Evolutionary conservation across 2,113 vertebrate species (phyloP), one percentile per base, ranked within the genome.

Genomic region (Brachypodius melanocephalos): DNA sequence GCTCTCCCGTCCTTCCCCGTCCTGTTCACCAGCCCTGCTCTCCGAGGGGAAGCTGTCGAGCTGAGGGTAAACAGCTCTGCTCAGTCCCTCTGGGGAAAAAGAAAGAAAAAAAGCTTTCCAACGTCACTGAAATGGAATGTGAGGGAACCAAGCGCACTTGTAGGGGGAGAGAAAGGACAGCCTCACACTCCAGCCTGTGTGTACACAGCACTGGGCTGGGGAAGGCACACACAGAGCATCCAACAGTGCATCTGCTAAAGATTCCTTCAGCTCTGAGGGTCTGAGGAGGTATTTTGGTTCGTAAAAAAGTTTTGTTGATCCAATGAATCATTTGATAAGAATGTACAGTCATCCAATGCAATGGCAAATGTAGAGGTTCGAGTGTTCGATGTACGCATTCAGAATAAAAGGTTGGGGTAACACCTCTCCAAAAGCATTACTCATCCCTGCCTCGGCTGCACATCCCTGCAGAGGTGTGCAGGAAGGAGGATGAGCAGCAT

Each of bases 271-370:
- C 81, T 88, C 48, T 2, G 32, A 68, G 94, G 88, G 85, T 55
- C 94, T 73, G 81, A 49, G 58, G 73, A 95, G 83, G 43, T 67
- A 59, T 79, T 96, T 51, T 31, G 69, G 89, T 71, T 93, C 5
- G 2, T 3, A 89, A 62, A 65, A 58, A 82, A 96, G 89, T 78
- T 69, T 93, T 94, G 96, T 92, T 97, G 85, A 97, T 92, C 62
- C 66, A 86, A 19, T 97, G 97, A 98, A 93, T 97, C 97, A 97
- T 45, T 84, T 81, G 81, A 61, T 73, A 96, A 94, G 95, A 97
- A 97, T 83, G 97, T 76, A 93, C 49, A 97, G 89, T 97, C 97
- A 95, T 88, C 79, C 85, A 79, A 80, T 67, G 92, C 95, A 80
- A 68, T 59, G 91, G 96, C 95, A 97, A 97, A 92, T 32, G 40